Evolutionary conservation across 2,113 vertebrate genomes (phyloP), one percentile per base, ranked within the genome.

Genomic region (Bungarus multicinctus): DNA sequence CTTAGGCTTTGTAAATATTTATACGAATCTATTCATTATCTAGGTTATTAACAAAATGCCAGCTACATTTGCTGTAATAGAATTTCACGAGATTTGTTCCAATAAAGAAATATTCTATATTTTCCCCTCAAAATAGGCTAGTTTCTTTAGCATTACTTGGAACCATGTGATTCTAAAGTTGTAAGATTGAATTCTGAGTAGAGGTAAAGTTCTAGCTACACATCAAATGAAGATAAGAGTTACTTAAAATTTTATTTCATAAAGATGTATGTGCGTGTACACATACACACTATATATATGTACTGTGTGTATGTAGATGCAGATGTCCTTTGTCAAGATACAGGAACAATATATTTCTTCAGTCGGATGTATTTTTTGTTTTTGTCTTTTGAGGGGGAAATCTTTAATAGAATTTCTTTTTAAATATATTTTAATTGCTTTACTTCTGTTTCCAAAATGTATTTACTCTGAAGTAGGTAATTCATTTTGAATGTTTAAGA

Each of bases 1-100:
- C 0, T 0, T 74, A 88, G 22, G 25, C 87, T 93, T 43, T 57
- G 95, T 96, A 95, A 96, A 93, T 95, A 74, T n/a, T 64, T 64
- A 27, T 14, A 60, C 23, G 58, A 95, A 14, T 0, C 0, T 87
- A 0, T 91, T 89, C 50, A 91, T 90, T 57, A 93, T 89, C 14
- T 90, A 10, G n/a, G 2, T 93, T 0, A 4, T 20, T 0, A 54
- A 23, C 45, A 87, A 91, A 94, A 85, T 12, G 9, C n/a, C 39
- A 45, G 14, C 4, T 85, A 94, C 50, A 3, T 91, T 91, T 89
- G 94, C 25, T 92, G 1, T 74, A 89, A 22, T 2, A 23, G 89
- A 94, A 7, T 22, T 91, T 34, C 30, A 45, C 18, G 25, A 16
- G 89, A 6, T 58, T 53, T 90, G 22, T 20, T 95, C 45, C 91